Evolutionary conservation across 2,113 vertebrate genomes (phyloP), one percentile per base, ranked within the genome.

Genomic region (Brevimyrus niger): DNA sequence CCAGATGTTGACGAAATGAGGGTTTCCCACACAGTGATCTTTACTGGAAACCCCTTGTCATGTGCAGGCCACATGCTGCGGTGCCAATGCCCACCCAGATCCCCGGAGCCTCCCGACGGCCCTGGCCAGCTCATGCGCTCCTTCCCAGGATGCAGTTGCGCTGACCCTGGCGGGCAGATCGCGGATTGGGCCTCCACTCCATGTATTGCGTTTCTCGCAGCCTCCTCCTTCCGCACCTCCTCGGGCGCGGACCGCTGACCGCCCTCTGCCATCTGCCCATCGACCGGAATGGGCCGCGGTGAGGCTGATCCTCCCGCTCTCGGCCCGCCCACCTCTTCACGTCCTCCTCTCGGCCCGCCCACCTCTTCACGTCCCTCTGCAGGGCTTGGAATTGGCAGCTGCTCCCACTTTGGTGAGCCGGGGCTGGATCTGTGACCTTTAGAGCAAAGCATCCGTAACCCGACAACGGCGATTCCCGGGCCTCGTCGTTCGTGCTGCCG

Each of bases 1-100:
- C 82, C 82, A 53, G 46, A 87, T 87, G 85, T 35, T 50, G 83
- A 50, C 83, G 23, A 80, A 31, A 86, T 86, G 44, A 86, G 19
- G 47, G 42, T 46, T 48, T 46, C 82, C 84, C 46, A 31, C 21
- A 86, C 9, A 1, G 47, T 3, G 84, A 53, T 84, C 82, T 47
- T 84, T 47, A 84, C 21, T 44, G 84, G 48, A 86, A 51, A 10
- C n/a, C 50, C 50, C 48, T 35, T 55, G 48, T 19, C 38, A 84
- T 47, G 44, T 47, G 21, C 19, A 3, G 82, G 82, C 82, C 82
- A n/a, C 44, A 47, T 84, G 82, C 23, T 8, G 17, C 42, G 4
- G 19, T 84, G 13, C 73, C 35, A 19, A 17, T 19, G 27, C 5
- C 47, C 85, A 1, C 50, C 27, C 38, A 51, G 4, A 87, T 35